Conservation (phyloP, 2,113 vertebrate genomes). For the Hydropotes inermis region DNA sequence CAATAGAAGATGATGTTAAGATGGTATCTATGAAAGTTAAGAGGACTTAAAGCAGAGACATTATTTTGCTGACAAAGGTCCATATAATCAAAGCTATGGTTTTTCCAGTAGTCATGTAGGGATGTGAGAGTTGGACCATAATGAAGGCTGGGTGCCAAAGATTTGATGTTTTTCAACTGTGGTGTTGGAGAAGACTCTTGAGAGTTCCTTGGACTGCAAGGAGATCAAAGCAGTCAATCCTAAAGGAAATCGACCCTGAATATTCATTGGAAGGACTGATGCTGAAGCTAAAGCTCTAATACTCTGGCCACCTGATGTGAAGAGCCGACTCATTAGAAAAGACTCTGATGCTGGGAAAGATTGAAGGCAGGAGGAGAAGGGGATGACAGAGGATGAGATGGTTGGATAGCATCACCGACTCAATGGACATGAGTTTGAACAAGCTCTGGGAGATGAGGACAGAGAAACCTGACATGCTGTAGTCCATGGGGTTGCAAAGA, state of each 20-base stretch:
- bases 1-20: background rate
- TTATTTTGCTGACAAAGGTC: background rate
- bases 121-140: background rate
- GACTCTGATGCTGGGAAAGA: background rate
- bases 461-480: background rate
- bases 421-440: background rate
- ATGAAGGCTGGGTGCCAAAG: fast-evolving
- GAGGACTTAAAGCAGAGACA: background rate
- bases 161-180: background rate
- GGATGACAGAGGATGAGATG: background rate
- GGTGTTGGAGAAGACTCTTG: background rate
- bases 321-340: background rate
- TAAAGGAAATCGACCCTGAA: background rate
- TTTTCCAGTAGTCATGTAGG: background rate
- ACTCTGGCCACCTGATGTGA: background rate
- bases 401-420: background rate
- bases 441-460: background rate
- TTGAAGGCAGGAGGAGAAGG: background rate
- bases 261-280: background rate
- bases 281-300: background rate
- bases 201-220: background rate
- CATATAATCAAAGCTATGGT: background rate
- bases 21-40: background rate
- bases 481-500: background rate
- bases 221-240: background rate